Evolutionary conservation across 2,888 invertebrate genomes (phyloP).

Genomic region (Lissonota sp.): DNA sequence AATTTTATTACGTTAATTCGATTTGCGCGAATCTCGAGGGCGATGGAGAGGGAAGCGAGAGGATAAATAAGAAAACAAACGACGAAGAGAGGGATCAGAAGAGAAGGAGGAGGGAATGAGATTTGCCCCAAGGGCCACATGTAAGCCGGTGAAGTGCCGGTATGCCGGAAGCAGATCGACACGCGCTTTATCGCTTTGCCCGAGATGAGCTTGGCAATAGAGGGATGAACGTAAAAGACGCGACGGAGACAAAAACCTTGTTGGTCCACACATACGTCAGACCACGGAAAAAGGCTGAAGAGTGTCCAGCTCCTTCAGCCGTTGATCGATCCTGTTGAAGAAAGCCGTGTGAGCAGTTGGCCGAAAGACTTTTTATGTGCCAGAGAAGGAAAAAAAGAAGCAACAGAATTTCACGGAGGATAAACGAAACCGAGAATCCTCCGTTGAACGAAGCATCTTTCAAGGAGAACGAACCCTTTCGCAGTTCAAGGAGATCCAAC

Average conservation of each 20-base stretch:
- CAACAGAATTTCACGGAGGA: too few relatives aligned
- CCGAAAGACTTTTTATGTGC: background rate
- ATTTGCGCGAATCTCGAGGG: slow-evolving; percentile 58
- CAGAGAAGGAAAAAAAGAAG: slow-evolving; percentile 9
- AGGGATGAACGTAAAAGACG: background rate
- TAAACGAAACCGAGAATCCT: too few relatives aligned
- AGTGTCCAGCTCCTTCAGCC: slow-evolving; percentile 6
- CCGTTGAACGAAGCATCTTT: too few relatives aligned
- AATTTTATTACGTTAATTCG: slow-evolving; percentile 75
- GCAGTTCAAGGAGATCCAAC: too few relatives aligned
- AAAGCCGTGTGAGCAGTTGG: slow-evolving; percentile 2
- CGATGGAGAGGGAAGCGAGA: background rate
- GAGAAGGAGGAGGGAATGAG: background rate
- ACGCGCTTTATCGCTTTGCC: slow-evolving; percentile 33
- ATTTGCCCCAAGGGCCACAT: slow-evolving; percentile 21
- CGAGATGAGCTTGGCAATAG: background rate
- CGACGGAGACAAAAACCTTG: slow-evolving; percentile 7
- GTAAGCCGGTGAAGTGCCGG: slow-evolving; percentile 11
- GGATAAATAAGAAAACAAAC: background rate
- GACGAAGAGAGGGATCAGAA: background rate
- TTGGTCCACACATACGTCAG: background rate
- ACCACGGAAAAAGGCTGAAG: too few relatives aligned
- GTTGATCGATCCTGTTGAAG: slow-evolving; percentile 22
- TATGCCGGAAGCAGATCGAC: slow-evolving; percentile 32
- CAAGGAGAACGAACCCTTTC: too few relatives aligned